These are phyloP conservation scores for Agonum fuliginosum DNA, from an alignment of 2,888 invertebrate genomes.

Conservation along the genomic window DNA sequence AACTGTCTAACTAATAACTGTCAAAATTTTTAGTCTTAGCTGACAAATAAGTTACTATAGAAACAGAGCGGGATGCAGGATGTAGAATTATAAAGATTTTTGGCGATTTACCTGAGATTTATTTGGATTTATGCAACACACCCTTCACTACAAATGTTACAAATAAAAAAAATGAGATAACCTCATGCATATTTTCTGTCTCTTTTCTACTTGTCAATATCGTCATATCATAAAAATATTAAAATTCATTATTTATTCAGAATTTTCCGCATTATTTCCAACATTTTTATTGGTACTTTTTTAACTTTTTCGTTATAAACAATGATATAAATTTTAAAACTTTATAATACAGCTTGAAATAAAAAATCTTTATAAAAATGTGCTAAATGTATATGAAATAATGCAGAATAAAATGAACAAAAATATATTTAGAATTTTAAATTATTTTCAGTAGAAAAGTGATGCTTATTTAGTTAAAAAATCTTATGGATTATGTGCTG, in stretches of 20 bases:
- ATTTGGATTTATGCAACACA: not conserved
- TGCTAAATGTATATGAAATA: too few relatives aligned
- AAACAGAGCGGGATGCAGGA: not conserved
- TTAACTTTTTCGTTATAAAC: not conserved
- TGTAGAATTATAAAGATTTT: too few relatives aligned
- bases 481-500: too few relatives aligned
- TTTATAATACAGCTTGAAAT: too few relatives aligned
- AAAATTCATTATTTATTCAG: slow-evolving; percentile 1
- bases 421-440: too few relatives aligned
- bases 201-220: slow-evolving; percentile 7
- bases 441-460: too few relatives aligned
- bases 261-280: not conserved
- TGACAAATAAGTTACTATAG: not conserved
- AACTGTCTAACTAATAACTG: too few relatives aligned
- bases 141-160: slow-evolving; percentile 20
- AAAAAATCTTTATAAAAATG: too few relatives aligned
- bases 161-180: slow-evolving; percentile 22
- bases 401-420: too few relatives aligned
- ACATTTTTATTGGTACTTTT: not conserved
- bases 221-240: slow-evolving; percentile 16
- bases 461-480: too few relatives aligned
- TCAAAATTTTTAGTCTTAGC: not conserved
- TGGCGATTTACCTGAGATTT: slow-evolving; percentile 6
- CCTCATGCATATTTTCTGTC: slow-evolving; percentile 2
- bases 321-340: too few relatives aligned